A percentile compares a stretch with the other conserved stretches of the same genome.
Evolutionary conservation across 23 tunicate species (phyloP).

Genomic region (Aplidium turbinatum): DNA sequence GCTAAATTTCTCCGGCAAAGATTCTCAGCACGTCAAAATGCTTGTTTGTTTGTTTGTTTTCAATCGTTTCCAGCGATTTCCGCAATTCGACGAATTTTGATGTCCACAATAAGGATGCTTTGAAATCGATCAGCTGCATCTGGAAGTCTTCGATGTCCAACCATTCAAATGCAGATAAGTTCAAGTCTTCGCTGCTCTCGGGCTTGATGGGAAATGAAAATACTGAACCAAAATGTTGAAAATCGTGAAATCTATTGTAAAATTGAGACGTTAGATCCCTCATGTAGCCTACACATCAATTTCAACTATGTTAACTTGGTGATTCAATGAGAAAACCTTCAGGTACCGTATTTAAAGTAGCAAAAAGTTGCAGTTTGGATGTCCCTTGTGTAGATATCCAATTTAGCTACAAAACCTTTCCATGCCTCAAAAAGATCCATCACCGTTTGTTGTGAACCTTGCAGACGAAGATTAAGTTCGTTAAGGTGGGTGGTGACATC

Average conservation of each 20-base stretch:
- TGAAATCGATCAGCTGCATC: conserved; percentile 67
- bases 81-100: conserved; percentile 58
- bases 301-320: conserved; percentile 51
- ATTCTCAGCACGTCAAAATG: too few relatives aligned
- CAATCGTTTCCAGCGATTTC: conserved; percentile 55
- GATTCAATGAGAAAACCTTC: conserved; percentile 48
- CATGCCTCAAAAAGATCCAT: conserved; percentile 60
- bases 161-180: conserved; percentile 61
- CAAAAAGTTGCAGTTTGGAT: conserved; percentile 55
- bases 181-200: conserved; percentile 59
- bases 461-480: conserved; percentile 68
- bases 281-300: conserved; percentile 41
- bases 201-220: conserved; percentile 71
- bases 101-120: conserved; percentile 53
- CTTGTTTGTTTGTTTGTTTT: conserved; percentile 26
- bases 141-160: conserved; percentile 65
- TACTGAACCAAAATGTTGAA: conserved; percentile 52
- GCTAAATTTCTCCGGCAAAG: too few relatives aligned
- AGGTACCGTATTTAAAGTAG: conserved; percentile 61
- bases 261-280: conserved; percentile 56
- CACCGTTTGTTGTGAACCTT: conserved; percentile 51
- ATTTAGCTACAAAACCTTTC: conserved; percentile 65
- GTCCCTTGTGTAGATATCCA: conserved; percentile 65
- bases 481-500: conserved; percentile 64
- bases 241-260: conserved; percentile 63